phyloP scores from a whole-genome alignment of 2,797 vertebrate genomes.

The Mycteria americana region DNA sequence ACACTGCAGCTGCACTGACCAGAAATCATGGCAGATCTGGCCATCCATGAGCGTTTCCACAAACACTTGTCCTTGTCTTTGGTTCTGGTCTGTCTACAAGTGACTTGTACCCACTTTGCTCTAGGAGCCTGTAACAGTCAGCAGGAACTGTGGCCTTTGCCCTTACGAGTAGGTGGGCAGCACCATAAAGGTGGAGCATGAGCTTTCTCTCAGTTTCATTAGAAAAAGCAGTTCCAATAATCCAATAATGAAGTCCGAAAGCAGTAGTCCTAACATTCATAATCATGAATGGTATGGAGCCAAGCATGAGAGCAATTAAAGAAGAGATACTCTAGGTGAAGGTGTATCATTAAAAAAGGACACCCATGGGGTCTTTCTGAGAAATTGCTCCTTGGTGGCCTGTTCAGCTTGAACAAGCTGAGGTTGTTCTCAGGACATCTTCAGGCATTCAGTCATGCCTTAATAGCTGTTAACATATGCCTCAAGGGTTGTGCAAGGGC shows the following conservation, averaged over 20 bases:
- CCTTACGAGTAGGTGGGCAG: not conserved
- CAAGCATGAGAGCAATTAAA: not conserved
- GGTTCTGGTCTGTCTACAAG: not conserved
- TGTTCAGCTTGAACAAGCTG: not conserved
- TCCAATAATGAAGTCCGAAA: not conserved
- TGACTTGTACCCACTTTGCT: not conserved
- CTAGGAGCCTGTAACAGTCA: not conserved
- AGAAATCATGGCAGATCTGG: not conserved
- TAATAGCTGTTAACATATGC: rapidly evolving
- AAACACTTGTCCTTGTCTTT: not conserved
- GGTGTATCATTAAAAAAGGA: not conserved
- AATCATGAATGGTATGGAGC: rapidly evolving
- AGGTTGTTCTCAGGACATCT: not conserved
- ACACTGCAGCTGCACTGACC: not conserved
- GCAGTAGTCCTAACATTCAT: no score
- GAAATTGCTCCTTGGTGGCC: not conserved
- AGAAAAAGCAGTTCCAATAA: not conserved
- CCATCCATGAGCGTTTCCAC: not conserved
- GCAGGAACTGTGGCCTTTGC: not conserved
- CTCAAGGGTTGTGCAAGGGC: not conserved
- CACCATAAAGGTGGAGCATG: not conserved
- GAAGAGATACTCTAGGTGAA: not conserved
- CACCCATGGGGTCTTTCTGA: not conserved
- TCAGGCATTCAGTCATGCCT: not conserved
- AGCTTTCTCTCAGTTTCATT: not conserved